phyloP scores from a whole-genome alignment of 2,113 vertebrate species.

The Thamnophis sirtalis region DNA sequence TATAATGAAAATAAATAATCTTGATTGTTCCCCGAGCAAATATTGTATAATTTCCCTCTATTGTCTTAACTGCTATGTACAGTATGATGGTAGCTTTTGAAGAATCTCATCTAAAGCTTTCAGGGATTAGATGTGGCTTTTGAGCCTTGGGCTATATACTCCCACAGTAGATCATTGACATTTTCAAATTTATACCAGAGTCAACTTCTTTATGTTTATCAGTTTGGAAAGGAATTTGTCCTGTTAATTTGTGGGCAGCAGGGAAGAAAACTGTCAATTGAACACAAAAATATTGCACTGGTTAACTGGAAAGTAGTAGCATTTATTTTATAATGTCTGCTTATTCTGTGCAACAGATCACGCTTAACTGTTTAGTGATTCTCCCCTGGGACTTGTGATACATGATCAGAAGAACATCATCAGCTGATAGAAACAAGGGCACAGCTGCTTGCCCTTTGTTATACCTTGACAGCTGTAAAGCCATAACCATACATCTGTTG shows the following conservation, averaged over 20 bases:
- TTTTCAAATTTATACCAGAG: constrained; percentile 14
- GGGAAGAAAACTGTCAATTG: background rate
- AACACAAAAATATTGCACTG: background rate
- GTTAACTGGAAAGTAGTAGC: constrained; percentile 28
- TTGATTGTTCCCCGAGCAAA: background rate
- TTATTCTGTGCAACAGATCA: constrained; percentile 27
- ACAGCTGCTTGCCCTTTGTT: constrained; percentile 38
- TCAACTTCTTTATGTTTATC: background rate
- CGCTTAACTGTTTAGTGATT: constrained; percentile 32
- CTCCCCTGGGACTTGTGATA: constrained; percentile 31
- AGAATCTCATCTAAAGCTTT: background rate
- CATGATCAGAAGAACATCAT: constrained; percentile 29
- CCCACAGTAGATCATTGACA: background rate
- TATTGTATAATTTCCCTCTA: background rate
- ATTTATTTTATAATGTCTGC: background rate
- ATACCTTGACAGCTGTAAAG: constrained; percentile 22
- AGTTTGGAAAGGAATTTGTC: constrained; percentile 5
- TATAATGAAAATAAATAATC: background rate
- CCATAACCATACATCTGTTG: constrained; percentile 12
- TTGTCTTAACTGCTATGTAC: background rate
- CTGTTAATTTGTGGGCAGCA: background rate
- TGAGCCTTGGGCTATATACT: background rate
- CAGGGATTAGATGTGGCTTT: background rate
- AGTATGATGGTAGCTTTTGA: background rate
- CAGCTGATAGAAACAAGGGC: constrained; percentile 45